Evolutionary conservation across 2,888 invertebrate species (phyloP).

Genomic region (Agriotes lineatus): DNA sequence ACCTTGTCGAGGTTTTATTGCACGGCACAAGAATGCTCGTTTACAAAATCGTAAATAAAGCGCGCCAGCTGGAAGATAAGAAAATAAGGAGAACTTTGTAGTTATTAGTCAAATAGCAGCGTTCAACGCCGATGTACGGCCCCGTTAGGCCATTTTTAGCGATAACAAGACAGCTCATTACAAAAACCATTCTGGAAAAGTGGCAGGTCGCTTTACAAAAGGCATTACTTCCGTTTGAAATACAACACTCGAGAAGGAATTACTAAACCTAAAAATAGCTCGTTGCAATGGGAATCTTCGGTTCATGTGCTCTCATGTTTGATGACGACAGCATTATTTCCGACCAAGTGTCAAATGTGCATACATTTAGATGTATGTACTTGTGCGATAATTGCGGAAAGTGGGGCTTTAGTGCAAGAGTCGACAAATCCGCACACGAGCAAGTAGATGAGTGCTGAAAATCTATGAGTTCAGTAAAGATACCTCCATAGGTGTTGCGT

Average conservation of each 20-base stretch:
- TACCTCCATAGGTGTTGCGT: too few species aligned
- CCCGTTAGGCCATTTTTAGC: conserved; percentile 1
- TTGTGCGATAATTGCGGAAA: too few species aligned
- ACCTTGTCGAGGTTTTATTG: too few species aligned
- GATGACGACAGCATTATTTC: too few species aligned
- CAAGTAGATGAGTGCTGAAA: too few species aligned
- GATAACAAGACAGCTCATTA: neutral
- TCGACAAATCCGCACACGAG: too few species aligned
- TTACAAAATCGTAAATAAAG: conserved; percentile 7
- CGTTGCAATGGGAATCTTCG: neutral
- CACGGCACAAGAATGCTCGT: too few species aligned
- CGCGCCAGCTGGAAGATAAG: neutral
- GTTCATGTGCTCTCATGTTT: neutral
- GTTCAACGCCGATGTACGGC: neutral
- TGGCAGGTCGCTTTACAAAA: neutral
- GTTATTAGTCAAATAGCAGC: neutral
- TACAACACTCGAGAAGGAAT: neutral
- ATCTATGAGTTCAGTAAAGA: too few species aligned
- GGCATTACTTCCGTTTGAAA: neutral
- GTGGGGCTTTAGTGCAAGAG: too few species aligned
- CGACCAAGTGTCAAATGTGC: too few species aligned
- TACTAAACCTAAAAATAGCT: neutral
- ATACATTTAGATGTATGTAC: too few species aligned
- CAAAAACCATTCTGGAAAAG: neutral
- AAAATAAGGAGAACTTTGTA: neutral